Conservation (phyloP, 2,113 vertebrate genomes). For the Rhynchomys soricoides region DNA sequence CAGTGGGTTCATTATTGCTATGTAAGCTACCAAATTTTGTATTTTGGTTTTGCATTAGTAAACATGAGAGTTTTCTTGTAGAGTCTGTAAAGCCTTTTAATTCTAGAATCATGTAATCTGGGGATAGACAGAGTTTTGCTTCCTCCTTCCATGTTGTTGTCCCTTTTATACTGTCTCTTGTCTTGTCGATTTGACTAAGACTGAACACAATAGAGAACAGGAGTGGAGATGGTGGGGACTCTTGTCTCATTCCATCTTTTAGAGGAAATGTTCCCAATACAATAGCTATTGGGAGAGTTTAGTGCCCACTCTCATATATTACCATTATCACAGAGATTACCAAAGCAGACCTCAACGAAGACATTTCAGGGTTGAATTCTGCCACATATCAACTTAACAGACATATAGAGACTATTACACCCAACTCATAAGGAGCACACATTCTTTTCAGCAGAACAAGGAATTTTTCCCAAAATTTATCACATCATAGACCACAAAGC, state of each 20-base stretch:
- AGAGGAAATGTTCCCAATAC: neutral
- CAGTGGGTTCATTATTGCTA: neutral
- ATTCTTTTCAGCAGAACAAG: neutral
- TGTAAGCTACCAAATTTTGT: neutral
- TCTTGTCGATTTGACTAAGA: neutral
- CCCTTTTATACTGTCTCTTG: neutral
- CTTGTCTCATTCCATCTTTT: neutral
- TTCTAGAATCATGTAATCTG: neutral
- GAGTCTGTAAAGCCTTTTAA: neutral
- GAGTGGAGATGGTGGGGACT: neutral
- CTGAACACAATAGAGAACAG: neutral
- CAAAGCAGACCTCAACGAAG: neutral
- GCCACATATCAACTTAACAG: neutral
- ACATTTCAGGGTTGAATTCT: neutral
- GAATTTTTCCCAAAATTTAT: neutral
- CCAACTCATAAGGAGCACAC: no score
- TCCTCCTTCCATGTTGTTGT: neutral
- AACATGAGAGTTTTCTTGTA: neutral
- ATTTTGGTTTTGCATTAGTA: neutral
- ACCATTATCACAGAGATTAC: neutral
- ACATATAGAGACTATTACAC: neutral
- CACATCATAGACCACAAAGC: neutral
- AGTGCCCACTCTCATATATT: neutral
- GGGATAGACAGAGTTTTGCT: neutral
- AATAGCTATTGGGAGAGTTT: neutral